phyloP scores from a whole-genome alignment of 30 jellyfish, hydroid and myxozoan genomes.

The Cassiopea xamachana region DNA sequence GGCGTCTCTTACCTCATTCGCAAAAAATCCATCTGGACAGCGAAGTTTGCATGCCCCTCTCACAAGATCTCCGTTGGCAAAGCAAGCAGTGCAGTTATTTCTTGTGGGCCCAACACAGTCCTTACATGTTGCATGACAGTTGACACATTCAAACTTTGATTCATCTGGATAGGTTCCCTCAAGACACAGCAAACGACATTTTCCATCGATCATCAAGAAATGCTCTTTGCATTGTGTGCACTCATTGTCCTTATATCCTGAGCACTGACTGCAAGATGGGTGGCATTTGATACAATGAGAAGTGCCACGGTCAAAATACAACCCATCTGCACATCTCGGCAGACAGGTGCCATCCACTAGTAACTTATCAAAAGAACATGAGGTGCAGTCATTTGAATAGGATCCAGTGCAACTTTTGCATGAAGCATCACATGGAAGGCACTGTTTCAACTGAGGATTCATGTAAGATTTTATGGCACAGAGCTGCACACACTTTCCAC shows the following conservation, averaged over 20 bases:
- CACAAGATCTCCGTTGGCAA: neutral
- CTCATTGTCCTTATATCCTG: constrained; percentile 29
- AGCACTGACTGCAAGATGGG: constrained; percentile 60
- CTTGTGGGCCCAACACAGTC: constrained; percentile 59
- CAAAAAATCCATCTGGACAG: constrained; percentile 49
- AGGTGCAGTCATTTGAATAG: constrained; percentile 68
- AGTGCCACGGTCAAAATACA: constrained; percentile 17
- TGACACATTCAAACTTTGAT: constrained; percentile 1
- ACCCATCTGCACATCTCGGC: constrained; percentile 55
- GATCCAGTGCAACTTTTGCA: constrained; percentile 86
- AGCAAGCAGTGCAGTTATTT: constrained; percentile 60
- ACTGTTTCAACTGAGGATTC: constrained; percentile 35
- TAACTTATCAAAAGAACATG: constrained; percentile 57
- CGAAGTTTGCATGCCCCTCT: constrained; percentile 25
- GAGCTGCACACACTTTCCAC: constrained; percentile 50
- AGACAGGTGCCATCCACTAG: constrained; percentile 61
- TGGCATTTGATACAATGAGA: constrained; percentile 43
- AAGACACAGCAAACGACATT: constrained; percentile 46
- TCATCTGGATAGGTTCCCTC: constrained; percentile 41
- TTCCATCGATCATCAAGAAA: constrained; percentile 31
- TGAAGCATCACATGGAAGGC: constrained; percentile 80
- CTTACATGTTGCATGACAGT: constrained; percentile 59
- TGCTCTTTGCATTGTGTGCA: constrained; percentile 65
- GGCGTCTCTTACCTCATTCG: constrained; percentile 1
- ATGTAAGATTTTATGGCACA: constrained; percentile 63